These are phyloP conservation scores for Germaria angustata DNA, from an alignment of 2,888 invertebrate species.

Conservation along the genomic window DNA sequence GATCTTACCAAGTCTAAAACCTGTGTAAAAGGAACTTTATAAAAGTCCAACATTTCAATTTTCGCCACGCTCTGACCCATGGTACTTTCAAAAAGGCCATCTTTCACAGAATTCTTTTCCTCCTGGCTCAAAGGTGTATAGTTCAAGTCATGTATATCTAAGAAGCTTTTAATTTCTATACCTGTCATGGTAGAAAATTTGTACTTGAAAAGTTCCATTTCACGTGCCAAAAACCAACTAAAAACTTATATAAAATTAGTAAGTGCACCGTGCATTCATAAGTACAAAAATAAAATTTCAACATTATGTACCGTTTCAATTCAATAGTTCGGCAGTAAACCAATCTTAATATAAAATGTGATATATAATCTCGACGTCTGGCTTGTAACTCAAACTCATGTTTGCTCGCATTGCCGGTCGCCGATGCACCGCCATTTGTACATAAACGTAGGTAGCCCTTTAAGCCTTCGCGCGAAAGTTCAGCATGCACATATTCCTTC, in stretches of 20 bases:
- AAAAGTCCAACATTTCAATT: conserved; percentile 85
- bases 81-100: conserved; percentile 84
- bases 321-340: conserved; percentile 95
- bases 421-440: conserved; percentile 76
- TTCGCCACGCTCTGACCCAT: conserved; percentile 81
- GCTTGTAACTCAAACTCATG: conserved; percentile 84
- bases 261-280: too few species aligned
- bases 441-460: conserved; percentile 84
- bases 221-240: conserved; percentile 92
- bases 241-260: not conserved
- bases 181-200: conserved; percentile 84
- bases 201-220: conserved; percentile 93
- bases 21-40: conserved; percentile 91
- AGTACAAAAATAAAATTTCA: too few species aligned
- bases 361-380: conserved; percentile 90
- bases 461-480: conserved; percentile 85
- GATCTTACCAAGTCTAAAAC: conserved; percentile 90
- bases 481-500: conserved; percentile 83
- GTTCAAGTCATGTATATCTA: conserved; percentile 85
- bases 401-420: conserved; percentile 71
- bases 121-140: conserved; percentile 85
- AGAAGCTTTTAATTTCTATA: conserved; percentile 84
- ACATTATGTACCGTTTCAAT: conserved; percentile 83
- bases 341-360: conserved; percentile 95
- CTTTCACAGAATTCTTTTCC: conserved; percentile 84